Evolutionary conservation across 2,797 vertebrate species (phyloP), one percentile per base, ranked within the genome.

Genomic region (Simalia tracyae): DNA sequence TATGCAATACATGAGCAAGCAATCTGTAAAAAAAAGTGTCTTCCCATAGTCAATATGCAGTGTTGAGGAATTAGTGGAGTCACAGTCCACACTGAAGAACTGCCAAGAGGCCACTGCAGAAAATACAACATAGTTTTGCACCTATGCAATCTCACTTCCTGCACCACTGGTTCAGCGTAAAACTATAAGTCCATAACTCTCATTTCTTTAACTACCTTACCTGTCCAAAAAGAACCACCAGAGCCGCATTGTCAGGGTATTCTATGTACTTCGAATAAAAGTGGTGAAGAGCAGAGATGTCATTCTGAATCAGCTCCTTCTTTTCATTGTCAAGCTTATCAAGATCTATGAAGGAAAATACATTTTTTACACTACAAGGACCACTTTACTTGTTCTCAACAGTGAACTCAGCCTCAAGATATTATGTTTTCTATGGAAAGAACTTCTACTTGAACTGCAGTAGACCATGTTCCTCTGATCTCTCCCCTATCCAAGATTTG

Each of bases 201-300:
- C 2, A 50, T 24, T 57, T 2, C 6, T 54, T 92, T 60, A 66
- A 6, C 42, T 24, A 56, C 92, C 96, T 96, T 97, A 99, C 99
- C 98, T 99, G 99, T 81, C 99, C 98, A 95, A 99, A 98, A 72
- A 99, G 98, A 19, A 96, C 96, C 76, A 98, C 96, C 89, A 99
- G 98, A 64, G 97, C 97, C 66, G 96, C 97, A 50, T 98, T 98
- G 93, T 98, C 98, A 0, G 98, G 98, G 93, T 98, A 97, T 12
- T 99, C 98, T 92, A 99, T 95, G 96, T 99, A 97, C 97, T 98
- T 99, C 96, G 99, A 99, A 97, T 98, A 99, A 96, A 99, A 99
- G 60, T 98, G 99, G 97, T 98, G 98, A 84, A 99, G 98, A 72
- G 98, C 98, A 2, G 98, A 98, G 28, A 99, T 98, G 93, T 99